Evolutionary conservation across 2,113 vertebrate genomes (phyloP), one percentile per base, ranked within the genome.

Genomic region (Dicrurus megarhynchus): DNA sequence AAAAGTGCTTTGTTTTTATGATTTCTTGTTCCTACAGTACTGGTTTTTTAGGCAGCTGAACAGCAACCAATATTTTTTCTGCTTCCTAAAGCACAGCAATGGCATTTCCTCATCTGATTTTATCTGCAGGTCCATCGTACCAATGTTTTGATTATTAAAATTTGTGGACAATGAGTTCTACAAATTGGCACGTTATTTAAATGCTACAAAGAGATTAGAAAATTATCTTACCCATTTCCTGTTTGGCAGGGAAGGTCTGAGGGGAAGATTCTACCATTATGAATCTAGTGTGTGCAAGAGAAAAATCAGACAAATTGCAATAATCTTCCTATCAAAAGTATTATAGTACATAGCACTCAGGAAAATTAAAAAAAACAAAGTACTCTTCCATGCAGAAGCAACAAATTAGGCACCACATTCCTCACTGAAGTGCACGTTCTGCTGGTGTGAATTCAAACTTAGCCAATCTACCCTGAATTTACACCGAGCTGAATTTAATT

Each of bases 1-100:
- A 96, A 75, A 96, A 94, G 85, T 93, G 77, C 85, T 97, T 95
- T 96, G 77, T 80, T 97, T 91, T 91, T 52, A 92, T 84, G 14
- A 56, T 84, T 96, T 80, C 61, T 42, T 33, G 65, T 83, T 97
- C 84, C 69, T 92, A 47, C 65, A 78, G 42, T 94, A 64, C 30
- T 91, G 47, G 87, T 90, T 89, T 77, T 67, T 50, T 65, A 92
- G 50, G 56, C 65, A 83, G 56, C 57, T 92, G 44, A 57, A 59
- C 68, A 91, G 53, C 42, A 87, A 60, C 41, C n/a, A 52, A 6
- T 57, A 32, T 70, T 93, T 42, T 95, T 96, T 81, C 89, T 68
- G 42, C 44, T 89, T 92, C 56, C 77, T 91, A 47, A 59, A 77
- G 90, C 60, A 83, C 64, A 59, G 79, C 44, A 90, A 52, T 55